These are phyloP conservation scores for Hydraecia micacea DNA, from an alignment of 2,888 invertebrate genomes.

Conservation along the genomic window DNA sequence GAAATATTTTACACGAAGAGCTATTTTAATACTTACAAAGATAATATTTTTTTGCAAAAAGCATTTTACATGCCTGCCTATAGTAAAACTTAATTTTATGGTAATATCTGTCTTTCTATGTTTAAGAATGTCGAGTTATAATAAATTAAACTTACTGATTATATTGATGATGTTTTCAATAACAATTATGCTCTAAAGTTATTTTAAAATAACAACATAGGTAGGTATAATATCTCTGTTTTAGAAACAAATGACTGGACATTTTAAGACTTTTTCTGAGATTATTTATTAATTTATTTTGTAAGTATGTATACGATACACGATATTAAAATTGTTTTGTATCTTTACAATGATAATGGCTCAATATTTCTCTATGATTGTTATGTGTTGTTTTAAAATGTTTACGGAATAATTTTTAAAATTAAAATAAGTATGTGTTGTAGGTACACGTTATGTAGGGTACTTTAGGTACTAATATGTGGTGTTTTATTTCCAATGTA, in stretches of 20 bases:
- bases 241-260: not conserved
- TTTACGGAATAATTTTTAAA: not conserved
- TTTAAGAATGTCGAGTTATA: not conserved
- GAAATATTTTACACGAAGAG: slow-evolving; percentile 12
- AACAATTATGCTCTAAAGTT: too few relatives aligned
- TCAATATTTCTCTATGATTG: not conserved
- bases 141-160: not conserved
- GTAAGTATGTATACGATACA: not conserved
- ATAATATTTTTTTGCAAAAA: not conserved
- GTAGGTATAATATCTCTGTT: not conserved
- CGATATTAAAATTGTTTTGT: not conserved
- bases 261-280: not conserved
- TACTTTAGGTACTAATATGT: not conserved
- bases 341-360: not conserved
- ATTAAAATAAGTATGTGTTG: not conserved
- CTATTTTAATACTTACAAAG: not conserved
- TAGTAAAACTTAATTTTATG: not conserved
- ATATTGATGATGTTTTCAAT: too few relatives aligned
- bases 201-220: not conserved
- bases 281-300: not conserved
- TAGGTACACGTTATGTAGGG: not conserved
- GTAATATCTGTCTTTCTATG: not conserved
- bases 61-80: not conserved
- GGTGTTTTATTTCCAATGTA: not conserved
- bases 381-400: not conserved